Evolutionary conservation across 2,888 invertebrate species (phyloP), one percentile per base, ranked within the genome.

Genomic region (Drosophila suboccidentalis): DNA sequence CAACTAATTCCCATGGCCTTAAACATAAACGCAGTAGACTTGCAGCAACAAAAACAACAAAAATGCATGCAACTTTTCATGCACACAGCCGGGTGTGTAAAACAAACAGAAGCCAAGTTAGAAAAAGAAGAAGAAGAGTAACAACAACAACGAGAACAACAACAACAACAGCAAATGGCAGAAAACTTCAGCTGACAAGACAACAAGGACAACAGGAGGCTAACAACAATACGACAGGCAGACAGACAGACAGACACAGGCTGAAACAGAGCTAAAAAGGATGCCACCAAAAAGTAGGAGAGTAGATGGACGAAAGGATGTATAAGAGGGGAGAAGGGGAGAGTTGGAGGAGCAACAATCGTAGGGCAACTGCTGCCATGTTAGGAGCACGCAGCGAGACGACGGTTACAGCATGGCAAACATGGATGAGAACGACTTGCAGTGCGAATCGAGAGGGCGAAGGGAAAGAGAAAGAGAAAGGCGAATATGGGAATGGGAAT

Each of bases 371-470:
- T 75, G 82, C 72, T 82, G 75, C 68, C 82, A 85, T 79, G 80
- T 78, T 75, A 54, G 75, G 53, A 71, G 83, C 81, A 78, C 78
- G 69, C 86, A 78, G 81, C 80, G 86, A 78, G 82, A 84, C 83
- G 80, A 84, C 83, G 81, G 86, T 78, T 84, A 80, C 84, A 84
- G 86, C 86, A 85, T 75, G 80, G 75, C 84, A 85, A 85, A 82
- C 84, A 84, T 57, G 81, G 82, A 82, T 75, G 84, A 75, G 79
- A 65, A 71, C 71, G 79, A 76, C 63, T 75, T 54, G 73, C 51
- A 64, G 66, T 44, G 44, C 53, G 46, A 55, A 51, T 36, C 55
- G 22, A 51, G 17, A 26, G 39, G 9, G 34, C 9, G 10, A 11
- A 10, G 9, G 34, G 11, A 11, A 11, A 10, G n/a, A 8, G 8